Conservation (phyloP, 2,113 vertebrate genomes). For the Ophiodon elongatus region DNA sequence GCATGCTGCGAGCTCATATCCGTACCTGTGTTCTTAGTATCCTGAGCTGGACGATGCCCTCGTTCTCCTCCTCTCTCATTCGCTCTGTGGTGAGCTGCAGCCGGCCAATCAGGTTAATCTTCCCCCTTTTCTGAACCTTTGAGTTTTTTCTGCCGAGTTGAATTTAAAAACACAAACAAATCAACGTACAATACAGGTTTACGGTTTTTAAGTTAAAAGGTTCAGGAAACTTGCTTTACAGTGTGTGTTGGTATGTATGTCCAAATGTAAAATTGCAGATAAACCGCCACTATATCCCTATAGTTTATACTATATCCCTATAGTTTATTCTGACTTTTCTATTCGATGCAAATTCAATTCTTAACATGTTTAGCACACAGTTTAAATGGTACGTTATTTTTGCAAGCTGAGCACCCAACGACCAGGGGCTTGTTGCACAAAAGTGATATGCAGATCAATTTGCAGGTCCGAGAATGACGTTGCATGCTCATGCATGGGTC, state of each 20-base stretch:
- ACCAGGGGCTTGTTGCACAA: too few relatives aligned
- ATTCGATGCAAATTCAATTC: not conserved
- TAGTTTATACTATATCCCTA: not conserved
- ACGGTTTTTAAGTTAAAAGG: not conserved
- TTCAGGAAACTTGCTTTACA: not conserved
- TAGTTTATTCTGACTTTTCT: not conserved
- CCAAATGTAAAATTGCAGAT: not conserved
- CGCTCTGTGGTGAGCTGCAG: constrained; percentile 98
- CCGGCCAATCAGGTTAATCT: constrained; percentile 98
- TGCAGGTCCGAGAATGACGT: not conserved
- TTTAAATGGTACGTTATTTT: too few relatives aligned
- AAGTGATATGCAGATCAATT: not conserved
- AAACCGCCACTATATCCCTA: not conserved
- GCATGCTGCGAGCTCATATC: not conserved
- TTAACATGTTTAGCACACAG: not conserved
- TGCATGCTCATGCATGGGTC: not conserved
- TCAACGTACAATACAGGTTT: not conserved
- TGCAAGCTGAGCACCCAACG: too few relatives aligned
- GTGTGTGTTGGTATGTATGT: not conserved
- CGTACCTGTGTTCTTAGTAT: constrained; percentile 98
- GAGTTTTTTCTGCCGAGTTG: constrained; percentile 92
- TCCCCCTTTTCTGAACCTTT: constrained; percentile 98
- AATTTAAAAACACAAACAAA: not conserved
- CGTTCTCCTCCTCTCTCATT: constrained; percentile 99
- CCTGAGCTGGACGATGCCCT: constrained; percentile 98